phyloP scores from a whole-genome alignment of 2,888 invertebrate species.

The Adelognathus sp. region DNA sequence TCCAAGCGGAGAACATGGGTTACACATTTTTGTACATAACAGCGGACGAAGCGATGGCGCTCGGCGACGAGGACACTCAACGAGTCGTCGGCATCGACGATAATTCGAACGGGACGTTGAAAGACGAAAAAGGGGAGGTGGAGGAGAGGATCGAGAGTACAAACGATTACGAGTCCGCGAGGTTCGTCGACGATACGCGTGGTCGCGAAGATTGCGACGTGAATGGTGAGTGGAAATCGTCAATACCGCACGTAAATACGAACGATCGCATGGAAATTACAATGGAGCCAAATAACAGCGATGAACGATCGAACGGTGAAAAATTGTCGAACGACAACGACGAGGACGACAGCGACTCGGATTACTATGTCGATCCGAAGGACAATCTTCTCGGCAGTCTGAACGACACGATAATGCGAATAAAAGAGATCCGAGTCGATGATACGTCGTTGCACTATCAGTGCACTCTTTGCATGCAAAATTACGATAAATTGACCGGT shows the following conservation, averaged over 20 bases:
- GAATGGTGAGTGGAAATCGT: not conserved
- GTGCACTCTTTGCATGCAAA: constrained; percentile 76
- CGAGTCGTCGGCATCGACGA: not conserved
- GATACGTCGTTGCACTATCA: constrained; percentile 72
- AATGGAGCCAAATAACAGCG: not conserved
- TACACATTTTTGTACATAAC: constrained; percentile 71
- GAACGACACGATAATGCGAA: constrained; percentile 76
- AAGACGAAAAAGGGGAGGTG: not conserved
- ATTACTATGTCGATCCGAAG: constrained; percentile 65
- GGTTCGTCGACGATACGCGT: not conserved
- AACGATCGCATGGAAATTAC: not conserved
- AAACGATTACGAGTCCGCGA: not conserved
- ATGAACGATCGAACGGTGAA: not conserved
- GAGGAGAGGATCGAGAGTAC: not conserved
- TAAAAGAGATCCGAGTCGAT: constrained; percentile 75
- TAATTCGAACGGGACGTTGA: not conserved
- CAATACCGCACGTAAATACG: not conserved
- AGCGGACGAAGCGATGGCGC: constrained; percentile 1
- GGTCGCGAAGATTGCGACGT: not conserved
- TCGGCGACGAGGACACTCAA: not conserved
- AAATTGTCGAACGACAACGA: constrained; percentile 3
- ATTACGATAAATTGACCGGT: constrained; percentile 71
- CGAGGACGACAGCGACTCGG: constrained; percentile 66
- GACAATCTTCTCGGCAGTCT: constrained; percentile 75
- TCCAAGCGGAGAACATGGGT: constrained; percentile 58